Conservation (phyloP, 1,140 invertebrate genomes). For the Xylocopa sonorina region DNA sequence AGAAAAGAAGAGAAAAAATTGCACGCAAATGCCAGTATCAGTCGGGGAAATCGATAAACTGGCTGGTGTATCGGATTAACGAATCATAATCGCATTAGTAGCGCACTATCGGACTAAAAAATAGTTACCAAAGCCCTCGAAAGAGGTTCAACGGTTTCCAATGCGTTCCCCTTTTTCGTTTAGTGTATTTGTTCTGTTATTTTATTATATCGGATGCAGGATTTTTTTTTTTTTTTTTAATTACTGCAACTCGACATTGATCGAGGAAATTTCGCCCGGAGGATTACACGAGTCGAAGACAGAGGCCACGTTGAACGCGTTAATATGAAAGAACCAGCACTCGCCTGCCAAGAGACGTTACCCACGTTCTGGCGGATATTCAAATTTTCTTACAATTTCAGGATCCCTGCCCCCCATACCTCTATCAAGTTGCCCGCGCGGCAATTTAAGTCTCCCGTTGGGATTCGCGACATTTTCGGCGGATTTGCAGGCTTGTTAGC, state of each 20-base stretch:
- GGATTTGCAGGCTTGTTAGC: constrained; percentile 48
- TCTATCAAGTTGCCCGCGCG: constrained; percentile 21
- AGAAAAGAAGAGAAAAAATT: background rate
- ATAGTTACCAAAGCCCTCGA: constrained; percentile 38
- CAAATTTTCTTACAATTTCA: constrained; percentile 35
- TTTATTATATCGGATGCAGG: no score
- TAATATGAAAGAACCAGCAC: background rate
- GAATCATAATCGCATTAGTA: constrained; percentile 52
- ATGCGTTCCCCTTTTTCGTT: background rate
- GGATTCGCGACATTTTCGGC: constrained; percentile 34
- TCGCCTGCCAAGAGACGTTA: constrained; percentile 4
- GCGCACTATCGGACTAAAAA: constrained; percentile 23
- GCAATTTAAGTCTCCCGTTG: constrained; percentile 33
- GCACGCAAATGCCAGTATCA: background rate
- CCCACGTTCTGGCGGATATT: constrained; percentile 16
- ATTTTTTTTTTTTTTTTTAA: background rate
- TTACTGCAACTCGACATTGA: background rate
- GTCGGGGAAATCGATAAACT: constrained; percentile 1
- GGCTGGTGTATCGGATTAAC: constrained; percentile 33
- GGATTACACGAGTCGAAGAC: background rate
- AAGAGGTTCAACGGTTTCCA: background rate
- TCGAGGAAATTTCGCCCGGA: background rate
- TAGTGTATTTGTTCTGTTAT: background rate
- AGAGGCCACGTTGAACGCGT: background rate
- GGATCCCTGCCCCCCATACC: background rate